A percentile compares a stretch with the other conserved stretches of the same genome.
phyloP scores from a whole-genome alignment of 2,888 invertebrate species.

The Trichogramma evanescens region DNA sequence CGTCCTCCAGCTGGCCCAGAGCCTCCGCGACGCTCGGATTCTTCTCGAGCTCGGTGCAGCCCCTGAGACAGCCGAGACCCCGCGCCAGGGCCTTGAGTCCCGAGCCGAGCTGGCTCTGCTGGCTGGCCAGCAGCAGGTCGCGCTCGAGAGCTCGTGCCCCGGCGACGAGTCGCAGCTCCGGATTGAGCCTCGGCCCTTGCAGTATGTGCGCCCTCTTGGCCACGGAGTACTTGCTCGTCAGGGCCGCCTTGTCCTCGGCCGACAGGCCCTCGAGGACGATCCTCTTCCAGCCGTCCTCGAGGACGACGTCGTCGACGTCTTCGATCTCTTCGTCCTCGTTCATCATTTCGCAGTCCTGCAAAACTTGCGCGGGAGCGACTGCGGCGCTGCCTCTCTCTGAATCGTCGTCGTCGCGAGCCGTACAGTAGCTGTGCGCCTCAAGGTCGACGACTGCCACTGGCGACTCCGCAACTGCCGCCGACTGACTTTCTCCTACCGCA shows the following conservation, averaged over 20 bases:
- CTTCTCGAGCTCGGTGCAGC: not conserved
- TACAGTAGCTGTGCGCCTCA: not conserved
- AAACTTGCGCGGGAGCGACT: constrained; percentile 5
- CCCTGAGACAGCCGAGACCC: not conserved
- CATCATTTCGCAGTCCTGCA: not conserved
- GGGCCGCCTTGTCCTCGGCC: not conserved
- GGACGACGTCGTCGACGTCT: not conserved
- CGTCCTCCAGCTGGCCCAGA: constrained; percentile 2
- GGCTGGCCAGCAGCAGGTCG: not conserved
- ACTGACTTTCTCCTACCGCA: not conserved
- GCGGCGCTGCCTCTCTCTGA: not conserved
- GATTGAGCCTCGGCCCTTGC: constrained; percentile 13
- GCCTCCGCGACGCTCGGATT: not conserved
- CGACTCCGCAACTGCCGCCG: not conserved
- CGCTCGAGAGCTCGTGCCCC: not conserved
- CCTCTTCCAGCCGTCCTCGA: constrained; percentile 15
- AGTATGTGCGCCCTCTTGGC: constrained; percentile 3
- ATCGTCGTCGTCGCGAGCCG: not conserved
- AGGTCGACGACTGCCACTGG: not conserved
- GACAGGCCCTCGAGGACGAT: constrained; percentile 14
- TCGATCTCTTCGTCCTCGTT: constrained; percentile 2
- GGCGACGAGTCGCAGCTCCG: constrained; percentile 8
- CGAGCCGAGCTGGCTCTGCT: constrained; percentile 17
- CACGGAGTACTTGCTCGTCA: constrained; percentile 16
- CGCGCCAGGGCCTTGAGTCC: constrained; percentile 17